phyloP scores from a whole-genome alignment of 2,113 vertebrate genomes.

The Edolisoma coerulescens region DNA sequence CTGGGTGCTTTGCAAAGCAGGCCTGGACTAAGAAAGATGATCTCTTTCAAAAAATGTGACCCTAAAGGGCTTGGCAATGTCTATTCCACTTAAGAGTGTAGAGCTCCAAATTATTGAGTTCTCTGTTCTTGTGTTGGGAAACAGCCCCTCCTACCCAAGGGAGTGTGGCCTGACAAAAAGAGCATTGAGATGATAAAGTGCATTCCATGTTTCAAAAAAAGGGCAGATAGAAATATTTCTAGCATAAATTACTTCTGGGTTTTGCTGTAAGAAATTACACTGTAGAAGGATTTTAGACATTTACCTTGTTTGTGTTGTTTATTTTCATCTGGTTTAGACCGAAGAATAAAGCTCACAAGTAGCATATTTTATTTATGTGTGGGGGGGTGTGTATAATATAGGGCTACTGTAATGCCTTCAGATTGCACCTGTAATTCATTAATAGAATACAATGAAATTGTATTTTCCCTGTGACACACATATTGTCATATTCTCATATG shows the following conservation, averaged over 20 bases:
- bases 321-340: not conserved
- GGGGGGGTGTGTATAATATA: not conserved
- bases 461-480: not conserved
- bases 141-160: slow-evolving; percentile 14
- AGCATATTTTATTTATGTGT: not conserved
- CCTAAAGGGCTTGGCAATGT: slow-evolving; percentile 12
- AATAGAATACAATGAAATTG: not conserved
- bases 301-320: not conserved
- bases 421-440: not conserved
- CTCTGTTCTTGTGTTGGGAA: slow-evolving; percentile 8
- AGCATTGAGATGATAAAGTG: slow-evolving; percentile 25
- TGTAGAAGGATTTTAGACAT: not conserved
- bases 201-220: not conserved
- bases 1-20: not conserved
- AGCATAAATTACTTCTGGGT: not conserved
- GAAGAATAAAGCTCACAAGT: not conserved
- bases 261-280: not conserved
- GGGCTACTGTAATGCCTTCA: not conserved
- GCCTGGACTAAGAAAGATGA: not conserved
- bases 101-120: slow-evolving; percentile 10
- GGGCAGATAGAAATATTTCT: not conserved
- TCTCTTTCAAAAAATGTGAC: slow-evolving; percentile 16
- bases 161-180: slow-evolving; percentile 14
- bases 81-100: not conserved
- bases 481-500: not conserved